A percentile compares a stretch with the other conserved stretches of the same genome.
phyloP scores from a whole-genome alignment of 2,888 invertebrate genomes.

The Drosophila leonis region DNA sequence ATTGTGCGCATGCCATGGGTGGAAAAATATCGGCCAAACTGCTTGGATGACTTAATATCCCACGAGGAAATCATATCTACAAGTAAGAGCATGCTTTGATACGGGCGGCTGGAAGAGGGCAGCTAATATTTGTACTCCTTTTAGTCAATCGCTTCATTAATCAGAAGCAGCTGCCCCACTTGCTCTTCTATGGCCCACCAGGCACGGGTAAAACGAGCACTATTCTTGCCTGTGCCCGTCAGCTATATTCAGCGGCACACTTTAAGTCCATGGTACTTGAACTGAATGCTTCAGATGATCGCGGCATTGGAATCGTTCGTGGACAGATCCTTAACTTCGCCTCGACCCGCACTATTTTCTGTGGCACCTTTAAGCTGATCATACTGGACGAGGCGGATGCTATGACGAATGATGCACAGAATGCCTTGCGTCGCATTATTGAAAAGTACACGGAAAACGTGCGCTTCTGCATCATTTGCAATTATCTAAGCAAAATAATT shows the following conservation, averaged over 20 bases:
- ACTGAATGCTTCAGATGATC: conserved; percentile 98
- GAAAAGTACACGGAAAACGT: conserved; percentile 99
- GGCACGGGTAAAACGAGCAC: conserved; percentile 99
- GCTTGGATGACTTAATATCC: conserved; percentile 96
- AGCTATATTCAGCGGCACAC: conserved; percentile 95
- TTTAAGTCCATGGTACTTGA: conserved; percentile 97
- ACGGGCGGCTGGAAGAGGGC: neutral
- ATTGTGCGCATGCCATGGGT: conserved; percentile 89
- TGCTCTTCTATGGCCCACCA: conserved; percentile 98
- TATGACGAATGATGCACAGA: conserved; percentile 99
- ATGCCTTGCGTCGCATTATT: conserved; percentile 97
- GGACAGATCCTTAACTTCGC: conserved; percentile 98
- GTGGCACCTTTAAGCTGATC: conserved; percentile 96
- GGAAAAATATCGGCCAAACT: conserved; percentile 98
- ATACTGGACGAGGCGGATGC: conserved; percentile 99
- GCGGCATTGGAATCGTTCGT: conserved; percentile 97
- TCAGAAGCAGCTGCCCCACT: conserved; percentile 96
- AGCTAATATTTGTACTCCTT: conserved; percentile 50
- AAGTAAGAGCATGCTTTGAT: conserved; percentile 88
- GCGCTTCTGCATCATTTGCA: conserved; percentile 99
- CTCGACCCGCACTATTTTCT: conserved; percentile 97
- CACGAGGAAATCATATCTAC: conserved; percentile 98
- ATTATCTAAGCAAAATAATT: conserved; percentile 99
- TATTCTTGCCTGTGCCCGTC: conserved; percentile 96
- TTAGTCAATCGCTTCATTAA: conserved; percentile 94